phyloP scores from a whole-genome alignment of 2,113 vertebrate species.

The Nothobranchius kuhntae region DNA sequence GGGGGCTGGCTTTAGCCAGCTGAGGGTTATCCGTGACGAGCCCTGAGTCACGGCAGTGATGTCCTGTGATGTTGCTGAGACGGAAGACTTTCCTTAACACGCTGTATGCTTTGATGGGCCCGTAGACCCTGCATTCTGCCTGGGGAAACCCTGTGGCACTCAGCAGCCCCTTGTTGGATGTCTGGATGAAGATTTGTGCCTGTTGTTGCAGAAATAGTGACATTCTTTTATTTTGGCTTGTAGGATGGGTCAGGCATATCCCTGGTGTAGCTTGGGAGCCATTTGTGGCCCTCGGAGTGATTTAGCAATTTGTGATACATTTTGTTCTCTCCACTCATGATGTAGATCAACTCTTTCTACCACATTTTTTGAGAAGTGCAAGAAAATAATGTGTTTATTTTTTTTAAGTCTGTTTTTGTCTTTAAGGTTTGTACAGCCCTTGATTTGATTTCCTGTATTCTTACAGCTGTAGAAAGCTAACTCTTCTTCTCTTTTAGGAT shows the following conservation, averaged over 20 bases:
- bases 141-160: slow-evolving; percentile 52
- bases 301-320: no score
- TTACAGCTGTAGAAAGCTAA: not conserved
- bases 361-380: no score
- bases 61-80: slow-evolving; percentile 80
- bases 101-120: slow-evolving; percentile 73
- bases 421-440: no score
- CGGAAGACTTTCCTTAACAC: slow-evolving; percentile 78
- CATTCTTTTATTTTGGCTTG: not conserved
- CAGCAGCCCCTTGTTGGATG: slow-evolving; percentile 36
- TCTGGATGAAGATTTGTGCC: no score
- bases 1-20: slow-evolving; percentile 74
- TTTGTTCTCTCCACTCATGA: no score
- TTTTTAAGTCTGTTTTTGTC: no score
- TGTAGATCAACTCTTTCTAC: no score
- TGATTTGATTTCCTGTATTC: not conserved
- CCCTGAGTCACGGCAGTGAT: slow-evolving; percentile 66
- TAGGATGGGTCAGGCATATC: no score
- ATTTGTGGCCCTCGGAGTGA: no score
- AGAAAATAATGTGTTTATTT: no score
- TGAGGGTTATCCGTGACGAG: slow-evolving; percentile 72
- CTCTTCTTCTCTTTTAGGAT: not conserved
- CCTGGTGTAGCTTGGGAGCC: no score
- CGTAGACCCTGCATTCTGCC: slow-evolving; percentile 57
- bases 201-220: not conserved